These are phyloP conservation scores for Enteromius thamalakanensis DNA, from an alignment of 2,797 vertebrate genomes.

Conservation along the genomic window DNA sequence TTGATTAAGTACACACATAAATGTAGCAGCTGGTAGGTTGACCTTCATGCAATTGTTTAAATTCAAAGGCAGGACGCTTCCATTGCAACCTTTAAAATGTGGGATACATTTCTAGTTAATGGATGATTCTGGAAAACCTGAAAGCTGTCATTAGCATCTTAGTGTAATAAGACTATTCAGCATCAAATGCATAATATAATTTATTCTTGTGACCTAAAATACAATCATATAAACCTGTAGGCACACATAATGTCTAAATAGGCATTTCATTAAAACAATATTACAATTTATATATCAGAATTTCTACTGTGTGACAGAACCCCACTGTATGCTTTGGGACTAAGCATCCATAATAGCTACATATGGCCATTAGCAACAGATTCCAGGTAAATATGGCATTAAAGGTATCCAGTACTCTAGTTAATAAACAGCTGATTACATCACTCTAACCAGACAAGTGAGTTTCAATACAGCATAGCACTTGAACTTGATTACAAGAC, in stretches of 20 bases:
- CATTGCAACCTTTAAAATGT: not conserved
- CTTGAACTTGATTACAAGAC: conserved; percentile 50
- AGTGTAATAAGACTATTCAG: conserved; percentile 21
- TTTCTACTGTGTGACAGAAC: conserved; percentile 61
- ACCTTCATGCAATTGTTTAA: not conserved
- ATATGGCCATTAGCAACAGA: conserved; percentile 25
- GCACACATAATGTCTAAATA: conserved; percentile 71
- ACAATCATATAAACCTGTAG: conserved; percentile 74
- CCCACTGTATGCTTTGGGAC: conserved; percentile 44
- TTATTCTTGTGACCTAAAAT: conserved; percentile 63
- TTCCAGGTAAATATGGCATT: conserved; percentile 25
- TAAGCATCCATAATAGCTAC: conserved; percentile 40
- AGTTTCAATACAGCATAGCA: conserved; percentile 45
- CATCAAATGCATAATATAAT: conserved; percentile 59
- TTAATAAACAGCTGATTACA: conserved; percentile 8
- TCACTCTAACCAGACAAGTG: conserved; percentile 43
- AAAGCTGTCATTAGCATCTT: not conserved
- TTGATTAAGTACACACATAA: conserved; percentile 21
- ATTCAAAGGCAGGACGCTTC: not conserved
- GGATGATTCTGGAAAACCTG: not conserved
- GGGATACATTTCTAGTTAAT: not conserved
- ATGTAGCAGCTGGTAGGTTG: not conserved
- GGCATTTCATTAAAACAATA: conserved; percentile 70
- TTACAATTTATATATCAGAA: conserved; percentile 66
- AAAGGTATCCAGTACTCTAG: conserved; percentile 28